Conservation (phyloP, 2,113 vertebrate genomes). For the Oenanthe oenanthe region DNA sequence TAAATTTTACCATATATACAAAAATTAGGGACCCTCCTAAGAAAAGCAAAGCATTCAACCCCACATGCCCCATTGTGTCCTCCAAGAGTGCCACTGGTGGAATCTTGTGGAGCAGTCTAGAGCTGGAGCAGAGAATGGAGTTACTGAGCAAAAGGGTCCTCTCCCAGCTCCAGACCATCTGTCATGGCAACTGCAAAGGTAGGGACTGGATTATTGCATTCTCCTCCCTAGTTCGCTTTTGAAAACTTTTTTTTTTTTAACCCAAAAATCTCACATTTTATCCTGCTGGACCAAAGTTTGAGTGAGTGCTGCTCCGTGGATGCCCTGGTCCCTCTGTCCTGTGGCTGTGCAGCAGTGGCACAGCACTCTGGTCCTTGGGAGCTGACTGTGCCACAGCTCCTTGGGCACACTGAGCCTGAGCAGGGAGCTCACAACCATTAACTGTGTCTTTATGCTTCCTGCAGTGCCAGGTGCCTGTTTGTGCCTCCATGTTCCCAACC, state of each 20-base stretch:
- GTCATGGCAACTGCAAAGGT: neutral
- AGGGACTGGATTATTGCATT: neutral
- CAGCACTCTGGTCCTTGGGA: neutral
- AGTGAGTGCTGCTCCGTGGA: neutral
- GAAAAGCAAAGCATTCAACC: neutral
- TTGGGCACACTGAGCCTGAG: neutral
- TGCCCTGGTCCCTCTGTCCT: neutral
- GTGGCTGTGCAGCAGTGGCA: neutral
- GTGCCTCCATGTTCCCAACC: neutral
- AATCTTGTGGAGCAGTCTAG: neutral
- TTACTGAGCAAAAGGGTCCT: neutral
- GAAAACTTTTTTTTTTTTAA: neutral
- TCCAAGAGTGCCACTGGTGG: neutral
- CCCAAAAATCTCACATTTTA: neutral
- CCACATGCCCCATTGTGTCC: rapidly evolving
- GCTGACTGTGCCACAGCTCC: neutral
- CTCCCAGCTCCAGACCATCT: neutral
- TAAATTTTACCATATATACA: neutral
- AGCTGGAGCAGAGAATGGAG: neutral
- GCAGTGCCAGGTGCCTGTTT: neutral
- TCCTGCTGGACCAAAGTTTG: neutral
- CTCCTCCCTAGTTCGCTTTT: neutral
- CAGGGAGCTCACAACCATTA: neutral
- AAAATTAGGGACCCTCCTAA: neutral
- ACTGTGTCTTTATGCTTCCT: neutral